Conservation (phyloP, 92 coral and sea anemone genomes). For the Zoanthus solanderi region DNA sequence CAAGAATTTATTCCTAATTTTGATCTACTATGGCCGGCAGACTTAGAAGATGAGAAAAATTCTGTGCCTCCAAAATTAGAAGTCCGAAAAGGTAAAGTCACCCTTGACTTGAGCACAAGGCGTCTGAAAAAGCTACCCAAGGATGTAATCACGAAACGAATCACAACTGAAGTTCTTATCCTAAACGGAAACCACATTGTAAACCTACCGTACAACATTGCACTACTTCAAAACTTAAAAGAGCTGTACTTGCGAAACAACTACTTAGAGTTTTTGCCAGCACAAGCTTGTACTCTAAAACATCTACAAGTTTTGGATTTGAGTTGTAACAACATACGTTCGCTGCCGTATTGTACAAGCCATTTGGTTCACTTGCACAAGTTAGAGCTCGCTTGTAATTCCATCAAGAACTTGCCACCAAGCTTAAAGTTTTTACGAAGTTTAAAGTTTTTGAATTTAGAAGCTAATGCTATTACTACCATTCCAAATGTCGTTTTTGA, state of each 20-base stretch:
- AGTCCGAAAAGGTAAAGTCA: slow-evolving; percentile 67
- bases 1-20: slow-evolving; percentile 40
- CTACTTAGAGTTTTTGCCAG: slow-evolving; percentile 82
- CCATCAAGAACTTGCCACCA: slow-evolving; percentile 64
- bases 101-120: slow-evolving; percentile 73
- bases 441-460: slow-evolving; percentile 72
- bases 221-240: slow-evolving; percentile 69
- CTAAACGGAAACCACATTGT: slow-evolving; percentile 79
- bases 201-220: slow-evolving; percentile 77
- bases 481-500: slow-evolving; percentile 71
- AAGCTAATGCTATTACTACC: slow-evolving; percentile 64
- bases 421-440: slow-evolving; percentile 66
- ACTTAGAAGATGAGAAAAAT: slow-evolving; percentile 57
- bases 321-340: slow-evolving; percentile 67
- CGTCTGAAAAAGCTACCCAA: slow-evolving; percentile 71
- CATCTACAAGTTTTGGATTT: slow-evolving; percentile 80
- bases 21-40: slow-evolving; percentile 73
- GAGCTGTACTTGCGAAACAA: slow-evolving; percentile 81
- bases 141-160: slow-evolving; percentile 58
- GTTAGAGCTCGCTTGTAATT: slow-evolving; percentile 72
- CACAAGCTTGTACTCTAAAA: slow-evolving; percentile 81
- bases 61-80: slow-evolving; percentile 66
- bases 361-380: slow-evolving; percentile 69
- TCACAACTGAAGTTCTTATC: slow-evolving; percentile 61
- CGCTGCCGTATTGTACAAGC: slow-evolving; percentile 79